phyloP scores from a whole-genome alignment of 2,113 vertebrate species.

The Podocnemis expansa region DNA sequence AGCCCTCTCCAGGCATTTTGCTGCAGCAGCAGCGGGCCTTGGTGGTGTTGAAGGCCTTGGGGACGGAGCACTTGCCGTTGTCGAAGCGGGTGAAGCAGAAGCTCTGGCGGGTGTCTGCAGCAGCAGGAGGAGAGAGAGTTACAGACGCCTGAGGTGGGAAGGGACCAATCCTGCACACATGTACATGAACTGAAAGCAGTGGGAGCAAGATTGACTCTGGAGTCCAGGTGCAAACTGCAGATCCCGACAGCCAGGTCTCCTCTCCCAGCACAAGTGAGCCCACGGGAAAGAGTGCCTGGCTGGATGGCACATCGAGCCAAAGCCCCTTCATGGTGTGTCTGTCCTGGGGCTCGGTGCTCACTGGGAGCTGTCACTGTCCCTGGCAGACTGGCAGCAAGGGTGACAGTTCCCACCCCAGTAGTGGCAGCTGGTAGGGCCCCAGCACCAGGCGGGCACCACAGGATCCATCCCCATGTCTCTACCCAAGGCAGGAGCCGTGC shows the following conservation, averaged over 20 bases:
- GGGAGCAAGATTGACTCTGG: not conserved
- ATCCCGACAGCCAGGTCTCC: not conserved
- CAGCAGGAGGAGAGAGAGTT: not conserved
- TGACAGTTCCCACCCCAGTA: not conserved
- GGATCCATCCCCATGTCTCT: not conserved
- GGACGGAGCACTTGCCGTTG: conserved; percentile 87
- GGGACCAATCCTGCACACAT: not conserved
- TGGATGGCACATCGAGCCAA: not conserved
- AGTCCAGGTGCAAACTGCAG: not conserved
- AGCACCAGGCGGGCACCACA: not conserved
- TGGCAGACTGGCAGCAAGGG: not conserved
- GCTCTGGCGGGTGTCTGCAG: conserved; percentile 89
- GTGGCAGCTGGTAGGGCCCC: not conserved
- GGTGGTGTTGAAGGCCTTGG: conserved; percentile 92
- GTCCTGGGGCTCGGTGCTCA: not conserved
- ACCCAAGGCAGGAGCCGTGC: not conserved
- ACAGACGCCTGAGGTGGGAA: fast-evolving
- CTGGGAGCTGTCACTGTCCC: not conserved
- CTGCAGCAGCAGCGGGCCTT: conserved; percentile 95
- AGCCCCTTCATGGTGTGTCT: not conserved
- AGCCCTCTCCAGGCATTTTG: conserved; percentile 92
- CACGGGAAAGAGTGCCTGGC: not conserved
- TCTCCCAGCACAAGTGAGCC: not conserved
- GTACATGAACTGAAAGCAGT: not conserved
- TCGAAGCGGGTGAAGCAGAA: conserved; percentile 96